Base-by-base conservation (phyloP, 1,140 invertebrate species). In the Drosophila equinoxialis region DNA sequence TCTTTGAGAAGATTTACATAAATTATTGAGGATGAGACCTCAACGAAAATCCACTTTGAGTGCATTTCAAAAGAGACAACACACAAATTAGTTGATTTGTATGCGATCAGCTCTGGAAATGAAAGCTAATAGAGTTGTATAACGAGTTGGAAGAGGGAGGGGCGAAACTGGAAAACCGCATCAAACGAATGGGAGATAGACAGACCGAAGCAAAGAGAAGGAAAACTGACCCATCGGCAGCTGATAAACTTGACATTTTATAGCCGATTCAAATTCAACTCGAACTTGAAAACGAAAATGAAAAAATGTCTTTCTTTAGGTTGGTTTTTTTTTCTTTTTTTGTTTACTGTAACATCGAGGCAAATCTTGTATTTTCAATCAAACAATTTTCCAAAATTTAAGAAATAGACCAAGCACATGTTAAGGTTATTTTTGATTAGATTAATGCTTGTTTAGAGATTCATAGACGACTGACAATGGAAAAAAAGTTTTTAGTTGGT, bases 101-200 rank as follows among this genome's bases (percentile, higher is more conserved):
- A 85, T 85, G 82, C 82, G 73, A 60, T 59, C 37, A 61, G 39
- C 48, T 58, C 63, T 64, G 65, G 83, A 63, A 86, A 75, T 77
- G 73, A 33, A 86, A 86, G 76, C 83, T 86, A 86, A 86, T 86
- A 86, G 83, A 86, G 82, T 86, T 86, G 82, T 87, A 77, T 87
- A 82, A 87, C 82, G 71, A 81, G 81, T 84, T 74, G 45, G 6
- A 48, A 37, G 3, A 2, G n/a, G n/a, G 4, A 13, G 1, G n/a
- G 48, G 10, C 55, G 30, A 68, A 79, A 77, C 71, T 48, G 77
- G 72, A 68, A 71, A 77, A 77, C 60, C 65, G 58, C 74, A 23
- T 51, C 17, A 51, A 51, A 23, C 23, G 45, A 20, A 14, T 23
- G 45, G 23, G 17, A 23, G 45, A 48, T 8, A 48, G 17, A 11